These are phyloP conservation scores for Lepisosteus osseus DNA, from an alignment of 2,113 vertebrate genomes.

Conservation along the genomic window DNA sequence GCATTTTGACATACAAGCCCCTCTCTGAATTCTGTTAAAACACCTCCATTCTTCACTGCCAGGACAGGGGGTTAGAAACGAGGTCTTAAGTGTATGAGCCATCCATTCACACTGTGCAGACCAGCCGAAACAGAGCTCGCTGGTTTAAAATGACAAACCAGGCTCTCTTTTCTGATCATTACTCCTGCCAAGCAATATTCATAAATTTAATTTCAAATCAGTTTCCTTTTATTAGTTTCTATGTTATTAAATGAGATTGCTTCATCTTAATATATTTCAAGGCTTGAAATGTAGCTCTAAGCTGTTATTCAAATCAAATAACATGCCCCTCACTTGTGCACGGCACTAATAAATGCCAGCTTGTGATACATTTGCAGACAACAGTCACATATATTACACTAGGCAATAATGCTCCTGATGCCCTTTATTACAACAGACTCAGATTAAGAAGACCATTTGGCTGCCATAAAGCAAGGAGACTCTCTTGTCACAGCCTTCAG, in stretches of 20 bases:
- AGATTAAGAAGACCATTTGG: not conserved
- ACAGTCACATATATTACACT: constrained; percentile 78
- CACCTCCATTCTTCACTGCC: no score
- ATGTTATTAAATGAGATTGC: constrained; percentile 99
- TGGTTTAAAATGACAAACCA: constrained; percentile 75
- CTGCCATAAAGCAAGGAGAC: not conserved
- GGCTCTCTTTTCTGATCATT: constrained; percentile 83
- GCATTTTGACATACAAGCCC: no score
- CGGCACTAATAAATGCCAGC: constrained; percentile 97
- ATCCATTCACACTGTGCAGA: no score
- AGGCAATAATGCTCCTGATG: constrained; percentile 77
- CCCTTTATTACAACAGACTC: constrained; percentile 46
- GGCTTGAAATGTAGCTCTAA: constrained; percentile 87
- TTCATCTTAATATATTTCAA: constrained; percentile 98
- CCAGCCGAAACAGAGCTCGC: constrained; percentile 33
- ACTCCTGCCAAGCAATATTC: constrained; percentile 94
- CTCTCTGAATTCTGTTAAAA: no score
- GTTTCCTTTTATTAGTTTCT: constrained; percentile 99
- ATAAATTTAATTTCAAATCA: constrained; percentile 98
- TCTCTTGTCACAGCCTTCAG: not conserved
- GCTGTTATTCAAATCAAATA: constrained; percentile 99
- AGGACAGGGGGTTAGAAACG: no score
- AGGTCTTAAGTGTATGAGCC: no score
- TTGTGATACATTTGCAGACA: constrained; percentile 91
- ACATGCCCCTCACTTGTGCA: constrained; percentile 98